Evolutionary conservation across 2,113 vertebrate genomes (phyloP).

Genomic region (Deroptyus accipitrinus): DNA sequence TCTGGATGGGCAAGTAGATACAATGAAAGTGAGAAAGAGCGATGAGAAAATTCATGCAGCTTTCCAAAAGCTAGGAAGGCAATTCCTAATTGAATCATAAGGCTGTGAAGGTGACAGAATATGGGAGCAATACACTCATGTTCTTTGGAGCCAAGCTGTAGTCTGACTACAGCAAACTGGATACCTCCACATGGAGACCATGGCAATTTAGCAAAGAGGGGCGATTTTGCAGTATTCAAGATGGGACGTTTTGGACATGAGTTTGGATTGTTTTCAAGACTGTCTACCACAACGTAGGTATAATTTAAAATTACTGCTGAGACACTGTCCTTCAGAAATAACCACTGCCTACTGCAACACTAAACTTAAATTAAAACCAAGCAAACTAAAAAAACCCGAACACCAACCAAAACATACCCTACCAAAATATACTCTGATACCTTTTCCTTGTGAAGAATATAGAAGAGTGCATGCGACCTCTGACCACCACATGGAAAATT

Average conservation of each 20-base stretch:
- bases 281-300: background rate
- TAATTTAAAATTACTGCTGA: background rate
- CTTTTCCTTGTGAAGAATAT: background rate
- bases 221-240: background rate
- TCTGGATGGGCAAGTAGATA: background rate
- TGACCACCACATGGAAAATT: background rate
- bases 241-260: accelerated
- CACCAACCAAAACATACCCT: background rate
- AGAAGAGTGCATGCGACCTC: background rate
- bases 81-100: background rate
- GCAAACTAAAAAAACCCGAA: background rate
- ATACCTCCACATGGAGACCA: background rate
- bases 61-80: background rate
- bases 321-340: background rate
- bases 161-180: background rate
- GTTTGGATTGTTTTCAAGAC: background rate
- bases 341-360: background rate
- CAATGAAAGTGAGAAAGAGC: background rate
- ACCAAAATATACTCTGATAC: background rate
- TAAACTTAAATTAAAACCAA: background rate
- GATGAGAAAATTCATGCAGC: background rate
- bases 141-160: background rate
- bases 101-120: background rate
- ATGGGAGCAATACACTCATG: background rate
- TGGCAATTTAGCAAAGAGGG: background rate